Base-by-base conservation (phyloP, 2,113 vertebrate species). In the Coturnix japonica region DNA sequence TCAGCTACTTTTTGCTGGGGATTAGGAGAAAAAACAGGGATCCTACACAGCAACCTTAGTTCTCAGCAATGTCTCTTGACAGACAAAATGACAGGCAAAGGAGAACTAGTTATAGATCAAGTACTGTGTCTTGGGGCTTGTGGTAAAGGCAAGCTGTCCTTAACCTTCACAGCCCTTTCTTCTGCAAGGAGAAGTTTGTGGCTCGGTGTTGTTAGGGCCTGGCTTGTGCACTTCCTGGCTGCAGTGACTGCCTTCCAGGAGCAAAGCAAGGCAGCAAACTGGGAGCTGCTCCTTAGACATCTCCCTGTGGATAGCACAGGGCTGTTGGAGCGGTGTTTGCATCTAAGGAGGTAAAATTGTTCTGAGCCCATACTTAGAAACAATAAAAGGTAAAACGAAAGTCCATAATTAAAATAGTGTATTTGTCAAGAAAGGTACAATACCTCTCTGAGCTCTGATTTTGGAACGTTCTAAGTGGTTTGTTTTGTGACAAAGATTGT, bases 401-500 rank as follows among this genome's bases (percentile, higher is more conserved):
- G 57, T 90, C 67, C 44, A 31, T 70, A 86, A 91, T 81, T 92
- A 71, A 23, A 77, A 21, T 0, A 1, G 59, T 37, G 33, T 6
- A 1, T 86, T 95, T 91, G 39, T 87, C 10, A 41, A 57, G 85
- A 83, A 81, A 70, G 64, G 54, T 5, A 1, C 23, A 35, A 64
- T 49, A 31, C 81, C 33, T 75, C 67, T 60, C 26, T 4, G 25
- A 79, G 59, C 92, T 78, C 65, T 85, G 80, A 47, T 83, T 72
- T 47, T 82, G 87, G 81, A 89, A 74, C 23, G 71, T 37, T 83
- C 71, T 61, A 78, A 95, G 79, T 37, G 69, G 47, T 77, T 93
- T 95, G 66, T 88, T 93, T 78, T 78, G 64, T 69, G 75, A 77
- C 63, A 81, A 60, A 90, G 70, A 67, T 85, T 93, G 70, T 87